phyloP scores from a whole-genome alignment of 2,888 invertebrate species.

The Thecophora atra region DNA sequence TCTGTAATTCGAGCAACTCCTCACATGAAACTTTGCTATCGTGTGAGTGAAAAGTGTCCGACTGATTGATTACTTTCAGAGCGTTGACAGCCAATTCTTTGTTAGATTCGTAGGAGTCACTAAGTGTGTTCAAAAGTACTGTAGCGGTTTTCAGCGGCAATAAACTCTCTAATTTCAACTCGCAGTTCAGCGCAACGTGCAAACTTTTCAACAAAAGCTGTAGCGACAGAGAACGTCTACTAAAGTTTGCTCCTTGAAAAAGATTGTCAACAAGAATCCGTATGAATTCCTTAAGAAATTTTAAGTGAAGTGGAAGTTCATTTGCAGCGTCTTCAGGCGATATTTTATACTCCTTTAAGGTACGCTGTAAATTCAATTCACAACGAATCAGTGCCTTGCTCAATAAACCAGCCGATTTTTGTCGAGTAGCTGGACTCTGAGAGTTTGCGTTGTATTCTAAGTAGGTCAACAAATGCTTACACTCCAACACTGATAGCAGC shows the following conservation, averaged over 20 bases:
- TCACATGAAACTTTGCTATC: slow-evolving; percentile 40
- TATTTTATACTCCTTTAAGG: slow-evolving; percentile 45
- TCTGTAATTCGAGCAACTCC: slow-evolving; percentile 50
- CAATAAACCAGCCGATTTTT: slow-evolving; percentile 70
- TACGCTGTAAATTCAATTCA: slow-evolving; percentile 66
- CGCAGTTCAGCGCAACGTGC: slow-evolving; percentile 50
- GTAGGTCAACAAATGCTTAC: slow-evolving; percentile 72
- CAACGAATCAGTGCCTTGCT: slow-evolving; percentile 72
- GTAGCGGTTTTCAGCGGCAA: slow-evolving; percentile 47
- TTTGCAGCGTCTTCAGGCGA: not conserved
- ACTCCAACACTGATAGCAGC: slow-evolving; percentile 70
- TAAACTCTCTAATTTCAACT: slow-evolving; percentile 58
- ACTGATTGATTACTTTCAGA: slow-evolving; percentile 62
- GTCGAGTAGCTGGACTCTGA: slow-evolving; percentile 75
- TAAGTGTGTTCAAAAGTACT: slow-evolving; percentile 67
- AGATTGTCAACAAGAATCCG: slow-evolving; percentile 69
- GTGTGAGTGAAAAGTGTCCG: slow-evolving; percentile 35
- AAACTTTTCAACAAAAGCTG: slow-evolving; percentile 68
- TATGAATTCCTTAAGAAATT: slow-evolving; percentile 68
- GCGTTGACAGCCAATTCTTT: slow-evolving; percentile 74
- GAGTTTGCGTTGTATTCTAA: slow-evolving; percentile 76
- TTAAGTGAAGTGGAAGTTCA: slow-evolving; percentile 59
- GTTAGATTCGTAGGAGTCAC: slow-evolving; percentile 82
- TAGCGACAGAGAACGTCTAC: slow-evolving; percentile 70
- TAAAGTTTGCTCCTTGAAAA: slow-evolving; percentile 73